A percentile compares a stretch with the other conserved stretches of the same genome.
Evolutionary conservation across 2,888 invertebrate genomes (phyloP).

Genomic region (Malachius bipustulatus): DNA sequence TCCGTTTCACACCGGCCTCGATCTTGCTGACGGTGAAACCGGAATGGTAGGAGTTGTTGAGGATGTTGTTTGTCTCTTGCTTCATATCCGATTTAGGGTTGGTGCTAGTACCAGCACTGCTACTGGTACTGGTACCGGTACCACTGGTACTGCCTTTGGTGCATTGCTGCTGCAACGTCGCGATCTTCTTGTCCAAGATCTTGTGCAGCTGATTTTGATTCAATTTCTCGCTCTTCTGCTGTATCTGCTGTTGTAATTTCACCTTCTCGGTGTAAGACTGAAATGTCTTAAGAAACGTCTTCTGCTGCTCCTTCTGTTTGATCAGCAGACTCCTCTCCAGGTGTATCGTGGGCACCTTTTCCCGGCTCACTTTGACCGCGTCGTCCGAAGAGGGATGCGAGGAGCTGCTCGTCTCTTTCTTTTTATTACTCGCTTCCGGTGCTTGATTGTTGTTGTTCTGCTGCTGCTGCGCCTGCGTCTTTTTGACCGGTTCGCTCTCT

Average conservation of each 20-base stretch:
- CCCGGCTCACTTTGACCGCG: neutral
- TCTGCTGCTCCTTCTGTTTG: conserved; percentile 27
- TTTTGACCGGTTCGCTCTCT: conserved; percentile 6
- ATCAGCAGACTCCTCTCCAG: conserved; percentile 25
- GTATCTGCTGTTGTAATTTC: conserved; percentile 19
- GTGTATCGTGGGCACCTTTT: conserved; percentile 23
- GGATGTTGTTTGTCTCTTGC: neutral
- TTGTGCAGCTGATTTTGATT: conserved; percentile 9
- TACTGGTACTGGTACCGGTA: conserved; percentile 16
- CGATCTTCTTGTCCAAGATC: conserved; percentile 26
- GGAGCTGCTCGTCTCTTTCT: neutral
- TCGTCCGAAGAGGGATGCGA: neutral
- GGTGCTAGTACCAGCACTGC: neutral
- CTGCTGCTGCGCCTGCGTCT: conserved; percentile 4
- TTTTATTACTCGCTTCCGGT: neutral
- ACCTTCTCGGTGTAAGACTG: conserved; percentile 28
- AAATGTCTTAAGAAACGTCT: conserved; percentile 32
- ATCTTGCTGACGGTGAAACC: conserved; percentile 38
- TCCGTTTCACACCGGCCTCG: conserved; percentile 32
- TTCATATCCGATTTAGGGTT: conserved; percentile 14
- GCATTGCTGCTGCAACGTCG: conserved; percentile 29
- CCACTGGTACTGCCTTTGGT: conserved; percentile 27
- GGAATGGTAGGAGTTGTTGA: conserved; percentile 22
- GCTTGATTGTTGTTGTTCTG: conserved; percentile 6
- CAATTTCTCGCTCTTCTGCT: conserved; percentile 17